Percentiles rank a stretch among this genome's conserved stretches.
These are phyloP conservation scores for Rhineura floridana DNA, from an alignment of 2,113 vertebrate species.

Conservation along the genomic window DNA sequence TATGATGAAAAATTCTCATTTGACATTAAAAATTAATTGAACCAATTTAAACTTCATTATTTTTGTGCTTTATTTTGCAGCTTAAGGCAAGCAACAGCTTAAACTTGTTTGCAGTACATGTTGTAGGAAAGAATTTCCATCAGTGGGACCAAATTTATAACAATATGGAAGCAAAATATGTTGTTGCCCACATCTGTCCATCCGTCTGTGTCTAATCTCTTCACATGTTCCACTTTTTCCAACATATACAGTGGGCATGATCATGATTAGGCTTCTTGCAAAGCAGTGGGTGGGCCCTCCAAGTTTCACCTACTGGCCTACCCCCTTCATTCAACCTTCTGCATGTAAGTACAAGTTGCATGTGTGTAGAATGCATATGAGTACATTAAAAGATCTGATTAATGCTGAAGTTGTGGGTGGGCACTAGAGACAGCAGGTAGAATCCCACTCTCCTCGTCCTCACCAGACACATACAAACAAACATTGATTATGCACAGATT, in stretches of 20 bases:
- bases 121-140: conserved; percentile 9
- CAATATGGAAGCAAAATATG: background rate
- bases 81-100: background rate
- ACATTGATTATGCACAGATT: background rate
- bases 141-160: background rate
- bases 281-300: background rate
- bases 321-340: background rate
- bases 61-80: background rate
- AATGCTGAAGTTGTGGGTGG: background rate
- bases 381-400: background rate
- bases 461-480: no score
- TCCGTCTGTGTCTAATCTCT: no score
- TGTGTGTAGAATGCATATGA: background rate
- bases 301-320: background rate
- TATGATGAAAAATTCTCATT: conserved; percentile 37
- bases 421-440: background rate
- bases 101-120: background rate
- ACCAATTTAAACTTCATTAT: conserved; percentile 28
- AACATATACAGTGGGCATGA: background rate
- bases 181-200: no score
- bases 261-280: background rate
- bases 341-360: background rate
- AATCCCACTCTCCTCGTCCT: background rate
- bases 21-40: conserved; percentile 35
- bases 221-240: background rate